Evolutionary conservation across 2,888 invertebrate genomes (phyloP).

Genomic region (Limnephilus marmoratus): DNA sequence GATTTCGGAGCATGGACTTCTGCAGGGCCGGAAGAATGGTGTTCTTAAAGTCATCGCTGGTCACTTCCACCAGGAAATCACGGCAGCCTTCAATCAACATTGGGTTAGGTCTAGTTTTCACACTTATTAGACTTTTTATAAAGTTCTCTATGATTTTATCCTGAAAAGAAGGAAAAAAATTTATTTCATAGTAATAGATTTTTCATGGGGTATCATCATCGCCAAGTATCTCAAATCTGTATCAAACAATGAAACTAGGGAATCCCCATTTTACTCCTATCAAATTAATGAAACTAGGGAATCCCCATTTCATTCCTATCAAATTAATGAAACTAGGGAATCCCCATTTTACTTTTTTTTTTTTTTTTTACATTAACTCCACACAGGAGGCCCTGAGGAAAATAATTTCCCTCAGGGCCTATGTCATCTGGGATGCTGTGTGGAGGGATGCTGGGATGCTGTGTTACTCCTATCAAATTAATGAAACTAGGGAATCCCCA

Average conservation of each 20-base stretch:
- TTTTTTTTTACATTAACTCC: no score
- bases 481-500: no score
- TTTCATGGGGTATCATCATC: no score
- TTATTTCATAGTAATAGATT: neutral
- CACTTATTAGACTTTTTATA: conserved; percentile 86
- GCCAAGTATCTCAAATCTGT: neutral
- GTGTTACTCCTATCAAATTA: neutral
- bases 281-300: no score
- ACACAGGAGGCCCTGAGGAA: no score
- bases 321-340: no score
- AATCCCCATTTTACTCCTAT: neutral
- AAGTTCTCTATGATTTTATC: conserved; percentile 82
- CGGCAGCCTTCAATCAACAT: conserved; percentile 82
- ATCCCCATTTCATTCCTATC: no score
- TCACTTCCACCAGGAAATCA: conserved; percentile 81
- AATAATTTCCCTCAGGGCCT: no score
- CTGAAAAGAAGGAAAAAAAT: conserved; percentile 49
- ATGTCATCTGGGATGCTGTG: no score
- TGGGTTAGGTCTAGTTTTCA: conserved; percentile 85
- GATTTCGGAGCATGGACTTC: conserved; percentile 94
- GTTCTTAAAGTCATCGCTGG: conserved; percentile 83
- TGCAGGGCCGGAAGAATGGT: conserved; percentile 89
- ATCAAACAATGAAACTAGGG: neutral
- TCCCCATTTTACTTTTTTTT: no score
- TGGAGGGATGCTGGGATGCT: no score